Evolutionary conservation across 2,888 invertebrate genomes (phyloP).

Genomic region (Alloplasta piceator): DNA sequence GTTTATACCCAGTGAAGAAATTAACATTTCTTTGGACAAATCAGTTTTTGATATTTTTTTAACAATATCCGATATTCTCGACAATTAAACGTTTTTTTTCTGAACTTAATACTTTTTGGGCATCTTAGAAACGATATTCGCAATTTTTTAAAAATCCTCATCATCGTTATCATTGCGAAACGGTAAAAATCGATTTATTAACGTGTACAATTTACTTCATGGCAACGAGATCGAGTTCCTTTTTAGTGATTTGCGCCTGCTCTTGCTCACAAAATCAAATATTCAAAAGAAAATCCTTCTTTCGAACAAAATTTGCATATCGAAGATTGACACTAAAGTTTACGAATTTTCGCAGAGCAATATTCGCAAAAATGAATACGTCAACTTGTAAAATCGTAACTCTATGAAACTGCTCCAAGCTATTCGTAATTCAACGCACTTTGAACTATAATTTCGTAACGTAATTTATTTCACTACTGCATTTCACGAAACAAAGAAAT

Average conservation of each 20-base stretch:
- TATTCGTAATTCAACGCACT: too few species aligned
- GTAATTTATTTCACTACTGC: too few species aligned
- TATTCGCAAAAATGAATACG: too few species aligned
- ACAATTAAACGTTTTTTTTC: neutral
- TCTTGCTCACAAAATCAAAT: too few species aligned
- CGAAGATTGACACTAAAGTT: too few species aligned
- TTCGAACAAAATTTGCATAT: too few species aligned
- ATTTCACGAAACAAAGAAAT: too few species aligned
- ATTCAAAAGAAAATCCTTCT: too few species aligned
- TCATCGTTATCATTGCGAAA: constrained; percentile 15
- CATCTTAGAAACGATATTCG: neutral
- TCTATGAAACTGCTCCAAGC: too few species aligned
- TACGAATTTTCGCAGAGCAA: too few species aligned
- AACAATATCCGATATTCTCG: neutral
- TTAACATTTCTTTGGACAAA: neutral
- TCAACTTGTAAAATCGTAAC: too few species aligned
- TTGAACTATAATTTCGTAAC: too few species aligned
- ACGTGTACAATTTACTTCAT: neutral
- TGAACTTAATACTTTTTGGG: neutral
- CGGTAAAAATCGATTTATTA: constrained; percentile 24
- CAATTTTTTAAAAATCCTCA: neutral
- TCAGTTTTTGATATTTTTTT: neutral
- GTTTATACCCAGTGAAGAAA: neutral
- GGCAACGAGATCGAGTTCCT: neutral
- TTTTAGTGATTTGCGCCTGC: neutral